A percentile compares a stretch with the other conserved stretches of the same genome.
Evolutionary conservation across 2,113 vertebrate species (phyloP).

Genomic region (Colistium nudipinnis): DNA sequence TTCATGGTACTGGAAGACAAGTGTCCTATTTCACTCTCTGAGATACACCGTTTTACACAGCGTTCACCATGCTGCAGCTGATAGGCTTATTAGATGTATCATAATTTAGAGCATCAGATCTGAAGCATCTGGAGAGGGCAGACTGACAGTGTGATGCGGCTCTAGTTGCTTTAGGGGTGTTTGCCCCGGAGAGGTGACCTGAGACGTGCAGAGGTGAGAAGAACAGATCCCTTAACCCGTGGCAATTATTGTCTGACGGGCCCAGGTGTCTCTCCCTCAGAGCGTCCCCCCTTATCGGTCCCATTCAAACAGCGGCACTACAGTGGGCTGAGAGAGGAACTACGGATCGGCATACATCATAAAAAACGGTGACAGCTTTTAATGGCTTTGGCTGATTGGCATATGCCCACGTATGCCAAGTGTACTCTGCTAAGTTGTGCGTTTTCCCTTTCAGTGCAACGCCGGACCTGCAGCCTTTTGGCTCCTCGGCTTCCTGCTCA

Average conservation of each 20-base stretch:
- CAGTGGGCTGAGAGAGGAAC: background rate
- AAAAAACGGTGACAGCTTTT: no score
- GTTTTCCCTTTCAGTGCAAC: constrained; percentile 78
- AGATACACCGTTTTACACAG: no score
- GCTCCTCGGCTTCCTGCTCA: constrained; percentile 89
- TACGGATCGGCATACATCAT: background rate
- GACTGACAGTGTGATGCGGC: constrained; percentile 29
- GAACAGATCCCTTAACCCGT: constrained; percentile 60
- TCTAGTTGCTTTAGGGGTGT: constrained; percentile 22
- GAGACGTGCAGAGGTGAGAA: constrained; percentile 39
- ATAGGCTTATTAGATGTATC: background rate
- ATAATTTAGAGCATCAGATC: constrained; percentile 9
- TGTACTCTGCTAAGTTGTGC: background rate
- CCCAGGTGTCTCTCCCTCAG: constrained; percentile 43
- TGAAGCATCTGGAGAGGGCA: constrained; percentile 16
- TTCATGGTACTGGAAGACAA: background rate
- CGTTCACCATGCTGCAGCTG: background rate
- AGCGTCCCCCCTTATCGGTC: constrained; percentile 24
- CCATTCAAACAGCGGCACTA: constrained; percentile 30
- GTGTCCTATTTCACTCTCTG: background rate
- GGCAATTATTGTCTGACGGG: constrained; percentile 72
- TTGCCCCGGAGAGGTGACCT: constrained; percentile 64
- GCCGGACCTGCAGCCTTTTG: constrained; percentile 87
- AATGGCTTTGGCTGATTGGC: no score
- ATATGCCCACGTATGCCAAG: background rate